Evolutionary conservation across 2,888 invertebrate genomes (phyloP).

Genomic region (Nemapogon koenigi): DNA sequence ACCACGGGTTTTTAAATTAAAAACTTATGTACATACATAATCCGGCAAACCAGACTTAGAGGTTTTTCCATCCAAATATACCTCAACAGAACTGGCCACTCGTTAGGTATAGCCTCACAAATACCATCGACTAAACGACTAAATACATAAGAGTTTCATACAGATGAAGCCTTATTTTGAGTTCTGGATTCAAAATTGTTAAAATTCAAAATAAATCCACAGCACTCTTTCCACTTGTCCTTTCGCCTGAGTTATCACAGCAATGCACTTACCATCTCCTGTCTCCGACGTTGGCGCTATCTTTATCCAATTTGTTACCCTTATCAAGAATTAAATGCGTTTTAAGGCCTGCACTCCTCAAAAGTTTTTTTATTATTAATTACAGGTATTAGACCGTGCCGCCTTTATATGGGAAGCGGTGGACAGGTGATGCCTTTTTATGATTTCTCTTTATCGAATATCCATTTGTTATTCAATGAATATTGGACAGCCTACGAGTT

Average conservation of each 20-base stretch:
- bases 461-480: conserved; percentile 42
- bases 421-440: conserved; percentile 55
- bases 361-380: conserved; percentile 55
- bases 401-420: conserved; percentile 26
- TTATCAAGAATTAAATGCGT: conserved; percentile 64
- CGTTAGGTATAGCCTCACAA: too few relatives aligned
- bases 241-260: conserved; percentile 50
- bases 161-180: too few relatives aligned
- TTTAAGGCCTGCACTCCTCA: conserved; percentile 47
- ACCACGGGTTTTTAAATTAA: too few relatives aligned
- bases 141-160: too few relatives aligned
- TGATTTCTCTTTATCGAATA: conserved; percentile 45
- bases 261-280: conserved; percentile 63
- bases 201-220: too few relatives aligned
- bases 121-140: too few relatives aligned
- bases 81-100: too few relatives aligned
- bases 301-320: conserved; percentile 65
- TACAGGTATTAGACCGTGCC: conserved; percentile 38
- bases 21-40: too few relatives aligned
- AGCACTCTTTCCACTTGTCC: conserved; percentile 21
- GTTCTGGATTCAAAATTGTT: too few relatives aligned
- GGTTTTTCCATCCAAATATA: too few relatives aligned
- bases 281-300: conserved; percentile 52
- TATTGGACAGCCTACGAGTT: conserved; percentile 25
- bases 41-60: too few relatives aligned